Percentiles rank a stretch among this genome's conserved stretches.
Conservation (phyloP, 2,113 vertebrate species). For the Phocoena phocoena region DNA sequence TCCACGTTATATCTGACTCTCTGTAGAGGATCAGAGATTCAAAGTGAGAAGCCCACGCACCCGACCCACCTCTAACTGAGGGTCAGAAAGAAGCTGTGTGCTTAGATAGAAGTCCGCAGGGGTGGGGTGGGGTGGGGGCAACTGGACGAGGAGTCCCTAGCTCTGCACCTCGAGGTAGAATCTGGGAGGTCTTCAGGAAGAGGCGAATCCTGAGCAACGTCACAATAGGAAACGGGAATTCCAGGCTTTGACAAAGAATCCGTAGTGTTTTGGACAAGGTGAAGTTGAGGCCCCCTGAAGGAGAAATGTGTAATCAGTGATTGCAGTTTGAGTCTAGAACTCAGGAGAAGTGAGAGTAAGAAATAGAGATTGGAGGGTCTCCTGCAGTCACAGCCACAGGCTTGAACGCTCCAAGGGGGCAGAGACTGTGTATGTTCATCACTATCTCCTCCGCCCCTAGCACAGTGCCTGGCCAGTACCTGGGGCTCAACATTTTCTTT, state of each 20-base stretch:
- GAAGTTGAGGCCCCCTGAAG: not conserved
- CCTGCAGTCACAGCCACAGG: not conserved
- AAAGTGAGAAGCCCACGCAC: not conserved
- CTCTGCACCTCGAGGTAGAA: not conserved
- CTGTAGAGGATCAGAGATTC: not conserved
- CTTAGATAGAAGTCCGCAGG: not conserved
- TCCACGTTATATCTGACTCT: not conserved
- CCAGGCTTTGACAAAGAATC: not conserved
- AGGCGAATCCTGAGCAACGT: not conserved
- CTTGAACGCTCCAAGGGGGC: not conserved
- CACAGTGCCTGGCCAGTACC: not conserved
- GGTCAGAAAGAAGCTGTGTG: not conserved
- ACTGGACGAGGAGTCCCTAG: not conserved
- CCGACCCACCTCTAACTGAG: not conserved
- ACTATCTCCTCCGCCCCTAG: not conserved
- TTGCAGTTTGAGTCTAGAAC: not conserved
- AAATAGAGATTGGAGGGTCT: not conserved
- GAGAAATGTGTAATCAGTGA: not conserved
- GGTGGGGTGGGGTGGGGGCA: rapidly evolving
- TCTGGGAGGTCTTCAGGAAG: not conserved
- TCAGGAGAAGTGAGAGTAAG: not conserved
- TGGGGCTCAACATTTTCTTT: not conserved
- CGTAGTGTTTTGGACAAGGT: not conserved
- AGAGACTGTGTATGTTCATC: not conserved
- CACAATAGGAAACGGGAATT: not conserved